These are phyloP conservation scores for Ranitomeya imitator DNA, from an alignment of 2,113 vertebrate species.

Conservation along the genomic window DNA sequence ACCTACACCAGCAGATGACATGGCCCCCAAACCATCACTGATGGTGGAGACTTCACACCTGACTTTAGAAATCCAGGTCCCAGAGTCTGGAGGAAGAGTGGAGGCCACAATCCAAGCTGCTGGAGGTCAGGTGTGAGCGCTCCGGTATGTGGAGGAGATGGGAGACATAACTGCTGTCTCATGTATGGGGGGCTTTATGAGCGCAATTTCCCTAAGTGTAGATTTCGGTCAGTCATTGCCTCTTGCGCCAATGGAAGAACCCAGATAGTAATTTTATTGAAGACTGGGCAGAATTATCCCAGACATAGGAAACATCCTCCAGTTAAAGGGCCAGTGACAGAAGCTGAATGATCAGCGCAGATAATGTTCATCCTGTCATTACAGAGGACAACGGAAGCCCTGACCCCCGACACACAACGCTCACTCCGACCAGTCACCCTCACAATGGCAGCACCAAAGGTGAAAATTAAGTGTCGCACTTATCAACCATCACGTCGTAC, in stretches of 20 bases:
- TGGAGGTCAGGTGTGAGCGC: too few relatives aligned
- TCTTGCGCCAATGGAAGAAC: background rate
- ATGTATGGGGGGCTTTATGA: too few relatives aligned
- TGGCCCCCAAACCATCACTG: too few relatives aligned
- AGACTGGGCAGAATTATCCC: background rate
- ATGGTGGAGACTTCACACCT: too few relatives aligned
- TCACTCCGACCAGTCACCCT: background rate
- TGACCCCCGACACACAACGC: background rate
- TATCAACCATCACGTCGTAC: background rate
- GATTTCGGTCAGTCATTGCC: background rate
- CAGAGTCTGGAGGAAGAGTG: too few relatives aligned
- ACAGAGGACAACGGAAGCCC: background rate
- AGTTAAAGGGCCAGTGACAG: background rate
- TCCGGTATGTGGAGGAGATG: too few relatives aligned
- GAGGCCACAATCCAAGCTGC: too few relatives aligned
- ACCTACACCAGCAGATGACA: too few relatives aligned
- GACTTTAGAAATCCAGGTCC: too few relatives aligned
- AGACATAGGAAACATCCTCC: background rate
- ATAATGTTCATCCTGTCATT: slow-evolving; percentile 29
- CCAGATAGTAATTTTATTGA: background rate
- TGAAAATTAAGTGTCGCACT: background rate
- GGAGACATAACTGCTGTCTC: too few relatives aligned
- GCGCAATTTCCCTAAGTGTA: too few relatives aligned
- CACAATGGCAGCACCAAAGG: background rate
- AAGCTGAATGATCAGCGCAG: slow-evolving; percentile 4